Conservation (phyloP, 2,888 invertebrate species). For the Crematogaster levior region DNA sequence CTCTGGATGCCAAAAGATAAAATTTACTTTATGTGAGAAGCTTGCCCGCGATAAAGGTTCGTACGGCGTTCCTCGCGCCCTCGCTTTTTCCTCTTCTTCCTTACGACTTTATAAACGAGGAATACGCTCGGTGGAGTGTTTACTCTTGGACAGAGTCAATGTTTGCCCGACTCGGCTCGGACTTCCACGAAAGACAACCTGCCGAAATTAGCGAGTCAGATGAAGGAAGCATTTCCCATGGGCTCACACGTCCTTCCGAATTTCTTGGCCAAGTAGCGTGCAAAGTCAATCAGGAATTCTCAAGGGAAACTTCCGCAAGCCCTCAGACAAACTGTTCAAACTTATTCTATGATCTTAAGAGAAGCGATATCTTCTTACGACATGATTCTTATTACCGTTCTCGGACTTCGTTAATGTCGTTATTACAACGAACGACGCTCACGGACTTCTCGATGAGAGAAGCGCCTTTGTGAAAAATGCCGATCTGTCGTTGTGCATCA, state of each 20-base stretch:
- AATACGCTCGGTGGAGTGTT: constrained; percentile 55
- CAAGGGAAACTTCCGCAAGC: constrained; percentile 10
- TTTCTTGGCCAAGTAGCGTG: background rate
- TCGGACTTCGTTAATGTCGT: constrained; percentile 24
- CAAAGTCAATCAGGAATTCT: constrained; percentile 30
- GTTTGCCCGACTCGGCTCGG: constrained; percentile 61
- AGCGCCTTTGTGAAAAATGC: constrained; percentile 20
- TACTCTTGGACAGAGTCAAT: constrained; percentile 68
- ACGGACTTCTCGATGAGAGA: background rate
- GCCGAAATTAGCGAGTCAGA: constrained; percentile 70
- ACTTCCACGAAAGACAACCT: constrained; percentile 60
- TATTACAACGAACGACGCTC: constrained; percentile 12
- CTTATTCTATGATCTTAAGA: constrained; percentile 33
- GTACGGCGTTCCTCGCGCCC: constrained; percentile 20
- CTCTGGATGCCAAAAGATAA: constrained; percentile 33
- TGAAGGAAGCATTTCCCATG: constrained; percentile 47
- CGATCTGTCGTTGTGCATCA: constrained; percentile 10
- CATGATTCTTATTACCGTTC: constrained; percentile 14
- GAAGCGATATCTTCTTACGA: constrained; percentile 30
- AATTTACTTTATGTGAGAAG: constrained; percentile 38
- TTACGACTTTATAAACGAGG: constrained; percentile 59
- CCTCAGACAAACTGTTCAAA: constrained; percentile 38
- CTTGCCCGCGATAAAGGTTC: constrained; percentile 14
- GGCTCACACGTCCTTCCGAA: background rate
- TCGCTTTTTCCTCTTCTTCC: constrained; percentile 24